These are phyloP conservation scores for Datnioides undecimradiatus DNA, from an alignment of 2,113 vertebrate species.

Conservation along the genomic window DNA sequence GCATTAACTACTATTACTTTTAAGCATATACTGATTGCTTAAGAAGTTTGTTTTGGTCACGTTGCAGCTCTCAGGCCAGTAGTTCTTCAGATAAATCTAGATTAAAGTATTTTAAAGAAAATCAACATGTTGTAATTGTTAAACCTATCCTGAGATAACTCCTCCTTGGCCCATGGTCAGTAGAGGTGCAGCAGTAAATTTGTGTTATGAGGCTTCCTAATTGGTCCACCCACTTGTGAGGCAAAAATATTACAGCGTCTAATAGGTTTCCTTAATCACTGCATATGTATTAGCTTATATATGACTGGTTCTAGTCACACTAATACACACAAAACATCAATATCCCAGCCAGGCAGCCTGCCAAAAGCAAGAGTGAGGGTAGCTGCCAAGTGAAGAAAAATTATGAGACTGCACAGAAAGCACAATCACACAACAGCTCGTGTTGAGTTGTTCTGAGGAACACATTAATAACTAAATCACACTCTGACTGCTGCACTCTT, in stretches of 20 bases:
- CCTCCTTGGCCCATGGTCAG: no score
- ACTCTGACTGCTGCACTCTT: slow-evolving; percentile 16
- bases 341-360: background rate
- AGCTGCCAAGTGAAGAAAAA: slow-evolving; percentile 30
- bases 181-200: no score
- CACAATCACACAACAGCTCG: slow-evolving; percentile 22
- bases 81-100: no score
- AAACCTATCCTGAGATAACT: no score
- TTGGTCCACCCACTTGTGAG: no score
- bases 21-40: no score
- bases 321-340: slow-evolving; percentile 12
- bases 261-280: background rate
- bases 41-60: no score
- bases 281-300: background rate
- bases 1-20: no score
- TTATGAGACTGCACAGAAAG: background rate
- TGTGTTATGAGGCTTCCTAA: no score
- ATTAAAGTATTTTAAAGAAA: no score
- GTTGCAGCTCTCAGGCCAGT: no score
- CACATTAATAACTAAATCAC: slow-evolving; percentile 31
- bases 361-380: slow-evolving; percentile 2
- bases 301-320: slow-evolving; percentile 2
- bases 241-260: background rate
- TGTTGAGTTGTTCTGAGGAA: slow-evolving; percentile 13
- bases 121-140: no score